Evolutionary conservation across 2,888 invertebrate species (phyloP), one percentile per base, ranked within the genome.

Genomic region (Ephialtes manifestator): DNA sequence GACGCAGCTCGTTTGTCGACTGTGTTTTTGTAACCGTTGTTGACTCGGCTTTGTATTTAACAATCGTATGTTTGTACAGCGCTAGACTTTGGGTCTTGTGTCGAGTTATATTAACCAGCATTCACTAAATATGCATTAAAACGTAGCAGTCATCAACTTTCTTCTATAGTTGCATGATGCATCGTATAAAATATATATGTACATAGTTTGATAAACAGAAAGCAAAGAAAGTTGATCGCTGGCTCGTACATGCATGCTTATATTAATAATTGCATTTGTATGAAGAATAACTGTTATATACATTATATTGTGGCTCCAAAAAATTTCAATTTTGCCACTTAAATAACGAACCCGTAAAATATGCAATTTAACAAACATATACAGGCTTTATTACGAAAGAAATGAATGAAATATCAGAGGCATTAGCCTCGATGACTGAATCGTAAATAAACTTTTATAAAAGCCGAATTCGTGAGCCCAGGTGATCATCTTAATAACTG

Each of bases 381-480:
- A 94, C 94, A 94, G 93, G 93, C 93, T 93, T 93, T 89, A 83
- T 81, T 79, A 83, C 77, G 53, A 83, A 67, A 43, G 35, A 63
- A 8, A 8, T 24, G 28, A 48, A 68, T 20, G 18, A 70, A 76
- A 13, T 39, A n/a, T 70, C 67, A 39, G 39, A 11, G 43, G 60
- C 39, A 3, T 20, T 46, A 20, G 46, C n/a, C 46, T 35, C 8
- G 20, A 46, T 65, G 15, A 65, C n/a, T 65, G 7, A 46, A 46
- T 15, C 4, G 18, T 18, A n/a, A 20, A 63, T 51, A 8, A 75
- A 35, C 20, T 67, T 15, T 11, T 51, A 13, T 35, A 4, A 60
- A 35, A 39, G 48, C 51, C 75, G 63, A 75, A 75, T 35, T 75
- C 75, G 51, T 28, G 51, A 63, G 63, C 7, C 2, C 31, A 63